Evolutionary conservation across 2,797 vertebrate species (phyloP), one percentile per base, ranked within the genome.

Genomic region (Cuculus canorus): DNA sequence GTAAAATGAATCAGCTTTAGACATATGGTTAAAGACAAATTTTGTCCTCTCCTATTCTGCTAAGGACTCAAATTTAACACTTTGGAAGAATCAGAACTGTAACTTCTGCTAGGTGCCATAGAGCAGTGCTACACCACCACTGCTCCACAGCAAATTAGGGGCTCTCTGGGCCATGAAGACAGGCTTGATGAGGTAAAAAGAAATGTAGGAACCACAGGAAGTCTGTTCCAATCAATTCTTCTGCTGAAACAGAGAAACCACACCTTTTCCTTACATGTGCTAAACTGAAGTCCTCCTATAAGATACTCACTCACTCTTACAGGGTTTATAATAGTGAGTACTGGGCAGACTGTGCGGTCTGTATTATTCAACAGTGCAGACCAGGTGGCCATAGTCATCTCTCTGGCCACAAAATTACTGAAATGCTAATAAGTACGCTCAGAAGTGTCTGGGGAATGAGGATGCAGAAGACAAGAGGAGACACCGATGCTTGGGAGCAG

Each of bases 271-370:
- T 54, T 59, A 48, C 9, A 18, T 16, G n/a, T 2, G 2, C 14
- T 75, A 35, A 63, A 27, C 6, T 39, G 27, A 75, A 73, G 37
- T 5, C 35, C 66, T 71, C 47, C 54, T 3, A 6, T 68, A 66
- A 66, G 5, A 54, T 11, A 69, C 3, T 65, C 41, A 10, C 35
- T 65, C 32, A 35, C 27, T 61, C 33, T 60, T 41, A 48, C 15
- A 53, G 21, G 11, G 14, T 56, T 76, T 79, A n/a, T 53, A 71
- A 60, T 5, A 33, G 30, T 32, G 45, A 71, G 59, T 71, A 15
- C 17, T 10, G 16, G 30, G 27, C 30, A 71, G 35, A 87, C 6
- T 37, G 27, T 0, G 0, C 33, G 25, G 53, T 16, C 52, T 70
- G 5, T 48, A 32, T 18, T 63, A 33, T 25, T 69, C 23, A 50